Base-by-base conservation (phyloP, 2,113 vertebrate species). In the Neopipo cinnamomea region DNA sequence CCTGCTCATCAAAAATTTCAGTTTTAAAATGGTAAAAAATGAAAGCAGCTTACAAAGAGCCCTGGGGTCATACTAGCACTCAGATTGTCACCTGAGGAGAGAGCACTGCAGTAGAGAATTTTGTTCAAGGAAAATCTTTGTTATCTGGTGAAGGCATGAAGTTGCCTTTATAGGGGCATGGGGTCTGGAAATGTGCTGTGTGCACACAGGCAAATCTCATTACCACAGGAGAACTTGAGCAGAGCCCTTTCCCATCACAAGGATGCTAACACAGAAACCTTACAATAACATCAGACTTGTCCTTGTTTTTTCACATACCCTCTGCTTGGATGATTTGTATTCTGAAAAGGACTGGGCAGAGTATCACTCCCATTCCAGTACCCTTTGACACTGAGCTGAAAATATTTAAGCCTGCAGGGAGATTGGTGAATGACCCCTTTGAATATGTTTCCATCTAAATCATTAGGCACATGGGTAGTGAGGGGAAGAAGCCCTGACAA, bases 371-470 rank as follows among this genome's bases (percentile, higher is more conserved):
- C 39, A 39, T 83, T 91, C 19, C 18, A 71, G 47, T 56, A 94
- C 77, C 31, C 56, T 86, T 62, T 90, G 85, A 88, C 74, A 65
- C 18, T 5, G 55, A 81, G 47, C 31, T 65, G 65, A 81, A 90
- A 93, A 80, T 95, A 65, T 83, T 88, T 92, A 88, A 92, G 87
- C 47, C 75, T 93, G 72, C 50, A 93, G 78, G 50, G 77, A 85
- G 77, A 83, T 35, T 61, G 21, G 35, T 88, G 92, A 97, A 96
- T 77, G 96, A 89, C 42, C 47, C 91, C 94, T 91, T 85, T 95
- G 19, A 85, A n/a, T 72, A 71, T 33, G 58, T 79, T 96, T 95
- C 85, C 92, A 50, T 85, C 70, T 87, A 75, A 84, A 86, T 71
- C 35, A 20, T 84, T 81, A 72, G 44, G 39, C 52, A 35, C 44